A percentile compares a stretch with the other conserved stretches of the same genome.
These are phyloP conservation scores for Mycteria americana DNA, from an alignment of 2,797 vertebrate species.

Conservation along the genomic window DNA sequence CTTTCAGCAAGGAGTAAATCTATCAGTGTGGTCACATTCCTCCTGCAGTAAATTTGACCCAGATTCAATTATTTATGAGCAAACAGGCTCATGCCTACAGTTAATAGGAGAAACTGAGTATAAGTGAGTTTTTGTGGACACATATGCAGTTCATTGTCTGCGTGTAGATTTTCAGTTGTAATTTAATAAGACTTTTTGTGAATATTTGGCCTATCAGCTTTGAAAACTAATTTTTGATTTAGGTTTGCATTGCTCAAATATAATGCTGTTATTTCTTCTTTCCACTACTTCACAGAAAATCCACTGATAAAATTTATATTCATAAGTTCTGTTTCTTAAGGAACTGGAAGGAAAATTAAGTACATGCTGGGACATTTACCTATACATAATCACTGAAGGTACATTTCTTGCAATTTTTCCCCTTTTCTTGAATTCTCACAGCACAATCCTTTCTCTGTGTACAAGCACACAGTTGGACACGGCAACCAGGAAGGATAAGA, in stretches of 20 bases:
- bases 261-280: background rate
- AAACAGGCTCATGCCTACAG: background rate
- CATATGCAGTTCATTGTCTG: background rate
- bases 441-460: background rate
- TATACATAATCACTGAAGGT: background rate
- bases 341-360: background rate
- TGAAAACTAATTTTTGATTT: background rate
- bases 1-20: background rate
- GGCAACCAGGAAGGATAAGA: background rate
- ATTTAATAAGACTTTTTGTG: background rate
- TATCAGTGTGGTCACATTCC: background rate
- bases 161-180: background rate
- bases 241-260: background rate
- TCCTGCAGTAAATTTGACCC: background rate
- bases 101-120: background rate
- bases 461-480: background rate
- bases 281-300: background rate
- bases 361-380: background rate
- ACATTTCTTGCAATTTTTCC: background rate
- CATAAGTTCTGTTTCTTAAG: background rate
- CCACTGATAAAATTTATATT: background rate
- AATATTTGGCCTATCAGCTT: background rate
- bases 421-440: background rate
- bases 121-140: background rate
- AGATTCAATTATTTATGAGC: constrained; percentile 18